A percentile compares a stretch with the other conserved stretches of the same genome.
Conservation (phyloP, 1,140 invertebrate genomes). For the Myzus persicae region DNA sequence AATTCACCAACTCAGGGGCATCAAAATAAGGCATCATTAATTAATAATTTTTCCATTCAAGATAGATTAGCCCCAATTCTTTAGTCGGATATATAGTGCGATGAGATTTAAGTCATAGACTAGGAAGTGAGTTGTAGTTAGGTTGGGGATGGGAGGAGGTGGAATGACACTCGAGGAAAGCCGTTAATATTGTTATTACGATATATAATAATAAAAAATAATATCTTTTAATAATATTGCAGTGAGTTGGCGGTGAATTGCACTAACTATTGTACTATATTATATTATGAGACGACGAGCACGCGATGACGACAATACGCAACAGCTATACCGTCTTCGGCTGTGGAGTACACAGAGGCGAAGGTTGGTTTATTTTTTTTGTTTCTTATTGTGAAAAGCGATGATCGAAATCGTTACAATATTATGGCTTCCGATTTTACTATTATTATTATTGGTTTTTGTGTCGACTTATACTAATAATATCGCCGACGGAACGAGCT, state of each 20-base stretch:
- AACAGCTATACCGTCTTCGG: background rate
- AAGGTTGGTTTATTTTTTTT: background rate
- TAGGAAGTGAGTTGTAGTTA: too few relatives aligned
- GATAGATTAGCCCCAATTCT: background rate
- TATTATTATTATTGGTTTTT: background rate
- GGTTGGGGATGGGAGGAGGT: too few relatives aligned
- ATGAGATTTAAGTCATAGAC: background rate
- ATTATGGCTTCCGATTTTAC: slow-evolving; percentile 15
- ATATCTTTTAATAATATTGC: background rate
- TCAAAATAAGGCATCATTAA: background rate
- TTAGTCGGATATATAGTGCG: too few relatives aligned
- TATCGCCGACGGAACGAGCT: background rate
- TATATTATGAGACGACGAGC: background rate
- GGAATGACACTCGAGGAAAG: background rate
- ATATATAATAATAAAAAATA: background rate
- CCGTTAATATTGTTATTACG: background rate
- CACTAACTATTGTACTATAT: background rate
- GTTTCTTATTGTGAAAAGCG: background rate
- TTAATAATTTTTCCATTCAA: background rate
- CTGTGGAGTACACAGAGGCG: too few relatives aligned
- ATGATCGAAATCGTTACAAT: slow-evolving; percentile 4
- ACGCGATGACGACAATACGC: background rate
- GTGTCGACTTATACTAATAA: background rate
- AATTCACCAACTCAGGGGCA: background rate
- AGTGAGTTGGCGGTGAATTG: background rate